phyloP scores from a whole-genome alignment of 2,113 vertebrate species.

The Perca schrenkii region DNA sequence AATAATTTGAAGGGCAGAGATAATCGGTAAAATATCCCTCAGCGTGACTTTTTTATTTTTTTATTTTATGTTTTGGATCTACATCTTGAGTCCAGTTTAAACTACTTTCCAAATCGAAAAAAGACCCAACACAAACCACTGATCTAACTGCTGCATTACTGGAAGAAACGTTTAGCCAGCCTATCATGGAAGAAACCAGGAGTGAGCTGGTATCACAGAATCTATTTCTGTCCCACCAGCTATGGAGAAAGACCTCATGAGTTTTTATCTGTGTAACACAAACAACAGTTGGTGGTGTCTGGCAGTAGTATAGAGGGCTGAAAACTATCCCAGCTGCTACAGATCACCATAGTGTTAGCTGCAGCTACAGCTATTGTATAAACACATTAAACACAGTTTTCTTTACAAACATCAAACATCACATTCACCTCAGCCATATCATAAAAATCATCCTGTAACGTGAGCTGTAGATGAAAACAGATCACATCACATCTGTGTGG shows the following conservation, averaged over 20 bases:
- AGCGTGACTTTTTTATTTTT: not conserved
- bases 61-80: conserved; percentile 16
- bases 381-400: conserved; percentile 9
- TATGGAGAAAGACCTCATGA: conserved; percentile 32
- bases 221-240: conserved; percentile 47
- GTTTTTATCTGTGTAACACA: conserved; percentile 52
- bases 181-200: not conserved
- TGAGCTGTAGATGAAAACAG: not conserved
- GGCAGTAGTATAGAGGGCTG: conserved; percentile 19
- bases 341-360: conserved; percentile 31
- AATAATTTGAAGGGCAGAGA: conserved; percentile 1
- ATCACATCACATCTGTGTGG: not conserved
- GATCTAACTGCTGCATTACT: not conserved
- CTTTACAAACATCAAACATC: not conserved
- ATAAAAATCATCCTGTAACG: not conserved
- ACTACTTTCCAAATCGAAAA: not conserved
- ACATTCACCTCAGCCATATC: not conserved
- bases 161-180: not conserved
- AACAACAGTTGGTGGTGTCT: conserved; percentile 64
- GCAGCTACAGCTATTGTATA: conserved; percentile 23
- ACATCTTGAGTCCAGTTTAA: not conserved
- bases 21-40: not conserved
- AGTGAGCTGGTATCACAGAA: conserved; percentile 4
- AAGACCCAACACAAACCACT: not conserved
- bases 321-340: conserved; percentile 69